Conservation (phyloP, 2,797 vertebrate genomes). For the Ctenopoma multispine region DNA sequence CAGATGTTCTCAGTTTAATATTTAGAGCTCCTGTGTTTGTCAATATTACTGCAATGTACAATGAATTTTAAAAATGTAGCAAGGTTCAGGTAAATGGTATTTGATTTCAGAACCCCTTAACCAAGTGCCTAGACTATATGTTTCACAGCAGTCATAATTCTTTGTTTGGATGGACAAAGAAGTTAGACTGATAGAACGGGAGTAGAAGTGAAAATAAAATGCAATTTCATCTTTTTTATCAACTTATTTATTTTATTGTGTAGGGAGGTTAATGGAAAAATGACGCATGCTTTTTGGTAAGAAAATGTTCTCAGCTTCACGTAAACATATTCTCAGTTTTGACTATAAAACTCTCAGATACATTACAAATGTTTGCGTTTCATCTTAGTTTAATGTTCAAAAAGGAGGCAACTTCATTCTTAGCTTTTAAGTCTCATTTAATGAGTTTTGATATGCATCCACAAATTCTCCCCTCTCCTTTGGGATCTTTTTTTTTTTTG, state of each 20-base stretch:
- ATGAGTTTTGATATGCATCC: slow-evolving; percentile 18
- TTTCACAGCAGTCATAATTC: too few relatives aligned
- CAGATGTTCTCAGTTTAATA: not conserved
- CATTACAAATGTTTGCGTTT: slow-evolving; percentile 36
- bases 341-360: slow-evolving; percentile 12
- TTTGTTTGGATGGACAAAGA: too few relatives aligned
- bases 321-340: slow-evolving; percentile 26
- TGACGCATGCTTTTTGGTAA: too few relatives aligned
- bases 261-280: too few relatives aligned
- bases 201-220: too few relatives aligned
- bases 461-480: slow-evolving; percentile 26
- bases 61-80: slow-evolving; percentile 12
- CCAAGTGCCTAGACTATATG: slow-evolving; percentile 8
- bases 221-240: too few relatives aligned
- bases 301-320: too few relatives aligned
- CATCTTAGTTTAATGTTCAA: slow-evolving; percentile 37
- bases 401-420: not conserved
- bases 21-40: too few relatives aligned
- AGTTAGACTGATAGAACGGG: too few relatives aligned
- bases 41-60: not conserved
- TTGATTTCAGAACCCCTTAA: slow-evolving; percentile 8
- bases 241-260: too few relatives aligned
- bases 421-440: not conserved
- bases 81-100: not conserved
- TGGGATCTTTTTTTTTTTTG: slow-evolving; percentile 20